A percentile compares a stretch with the other conserved stretches of the same genome.
Evolutionary conservation across 2,113 vertebrate species (phyloP).

Genomic region (Semnornis frantzii): DNA sequence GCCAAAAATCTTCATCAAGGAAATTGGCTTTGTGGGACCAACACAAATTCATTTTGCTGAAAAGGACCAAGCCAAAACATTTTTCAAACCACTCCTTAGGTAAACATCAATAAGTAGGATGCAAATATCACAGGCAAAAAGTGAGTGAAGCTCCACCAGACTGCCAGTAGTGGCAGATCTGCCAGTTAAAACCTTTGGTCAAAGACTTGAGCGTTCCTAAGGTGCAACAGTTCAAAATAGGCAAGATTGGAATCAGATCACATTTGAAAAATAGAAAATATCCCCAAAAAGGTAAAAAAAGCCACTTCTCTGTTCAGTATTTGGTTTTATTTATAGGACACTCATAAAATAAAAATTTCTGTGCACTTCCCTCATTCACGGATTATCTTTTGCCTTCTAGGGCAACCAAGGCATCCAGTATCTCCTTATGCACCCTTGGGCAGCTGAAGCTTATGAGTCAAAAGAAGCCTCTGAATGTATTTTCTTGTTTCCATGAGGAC

Average conservation of each 20-base stretch:
- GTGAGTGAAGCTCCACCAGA: neutral
- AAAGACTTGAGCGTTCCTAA: fast-evolving
- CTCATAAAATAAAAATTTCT: neutral
- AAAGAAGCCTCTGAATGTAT: neutral
- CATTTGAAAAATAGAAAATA: neutral
- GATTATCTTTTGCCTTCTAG: neutral
- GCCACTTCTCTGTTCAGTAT: neutral
- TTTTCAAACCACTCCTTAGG: neutral
- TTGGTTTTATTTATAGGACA: neutral
- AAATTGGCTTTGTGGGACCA: neutral
- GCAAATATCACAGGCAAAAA: neutral
- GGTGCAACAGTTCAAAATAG: neutral
- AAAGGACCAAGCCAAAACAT: neutral
- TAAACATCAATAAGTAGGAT: neutral
- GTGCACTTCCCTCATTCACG: neutral
- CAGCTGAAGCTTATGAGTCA: fast-evolving
- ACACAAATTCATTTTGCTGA: neutral
- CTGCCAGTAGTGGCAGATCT: neutral
- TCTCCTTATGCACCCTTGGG: neutral
- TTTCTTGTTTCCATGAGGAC: neutral
- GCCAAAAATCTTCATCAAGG: neutral
- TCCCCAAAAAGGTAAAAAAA: neutral
- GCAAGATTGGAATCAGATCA: neutral
- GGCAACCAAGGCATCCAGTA: neutral
- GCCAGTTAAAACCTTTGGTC: neutral